phyloP scores from a whole-genome alignment of 2,797 vertebrate genomes.

The Bryconaethiops microstoma region DNA sequence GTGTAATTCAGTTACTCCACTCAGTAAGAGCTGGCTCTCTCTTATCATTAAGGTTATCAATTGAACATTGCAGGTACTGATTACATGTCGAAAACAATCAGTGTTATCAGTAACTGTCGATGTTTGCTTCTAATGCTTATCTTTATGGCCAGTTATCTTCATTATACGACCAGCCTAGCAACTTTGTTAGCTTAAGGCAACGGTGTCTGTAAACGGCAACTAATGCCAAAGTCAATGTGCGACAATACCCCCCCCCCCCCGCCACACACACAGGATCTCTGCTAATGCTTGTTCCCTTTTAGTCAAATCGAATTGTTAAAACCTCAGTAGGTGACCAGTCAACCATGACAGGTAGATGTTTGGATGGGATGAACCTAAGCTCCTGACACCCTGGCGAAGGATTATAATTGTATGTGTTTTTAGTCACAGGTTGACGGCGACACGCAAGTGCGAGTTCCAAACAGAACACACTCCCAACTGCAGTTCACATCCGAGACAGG shows the following conservation, averaged over 20 bases:
- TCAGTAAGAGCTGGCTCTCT: background rate
- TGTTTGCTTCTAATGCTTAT: constrained; percentile 29
- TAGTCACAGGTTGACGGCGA: background rate
- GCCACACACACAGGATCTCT: no score
- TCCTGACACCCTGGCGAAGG: background rate
- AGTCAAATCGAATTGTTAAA: constrained; percentile 13
- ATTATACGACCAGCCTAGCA: background rate
- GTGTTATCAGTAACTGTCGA: constrained; percentile 22
- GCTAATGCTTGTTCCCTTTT: constrained; percentile 14
- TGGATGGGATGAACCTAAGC: background rate
- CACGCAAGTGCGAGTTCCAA: background rate
- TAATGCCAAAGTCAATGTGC: constrained; percentile 23
- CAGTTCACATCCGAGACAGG: background rate
- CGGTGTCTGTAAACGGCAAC: background rate
- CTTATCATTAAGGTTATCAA: constrained; percentile 26
- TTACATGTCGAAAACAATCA: background rate
- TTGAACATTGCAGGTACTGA: background rate
- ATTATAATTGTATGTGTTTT: background rate
- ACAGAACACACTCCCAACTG: background rate
- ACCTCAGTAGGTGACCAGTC: constrained; percentile 11
- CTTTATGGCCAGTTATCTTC: constrained; percentile 34
- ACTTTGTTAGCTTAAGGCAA: background rate
- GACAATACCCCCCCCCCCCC: background rate
- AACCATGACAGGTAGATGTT: background rate
- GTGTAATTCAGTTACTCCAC: background rate